Evolutionary conservation across 2,113 vertebrate genomes (phyloP).

Genomic region (Oxyura jamaicensis): DNA sequence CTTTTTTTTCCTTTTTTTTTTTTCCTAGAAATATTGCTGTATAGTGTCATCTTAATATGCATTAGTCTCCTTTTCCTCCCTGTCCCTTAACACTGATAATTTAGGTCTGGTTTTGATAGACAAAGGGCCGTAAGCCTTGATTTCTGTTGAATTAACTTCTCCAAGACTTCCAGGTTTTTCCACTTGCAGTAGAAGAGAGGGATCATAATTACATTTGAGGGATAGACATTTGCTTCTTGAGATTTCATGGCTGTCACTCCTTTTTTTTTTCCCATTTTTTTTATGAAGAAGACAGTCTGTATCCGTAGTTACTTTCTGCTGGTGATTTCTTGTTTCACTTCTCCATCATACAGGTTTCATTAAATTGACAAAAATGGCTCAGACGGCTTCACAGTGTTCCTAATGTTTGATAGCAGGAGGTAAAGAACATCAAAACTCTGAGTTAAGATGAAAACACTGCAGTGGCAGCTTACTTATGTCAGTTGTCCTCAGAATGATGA

Average conservation of each 20-base stretch:
- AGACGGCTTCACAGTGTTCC: neutral
- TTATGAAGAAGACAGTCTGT: neutral
- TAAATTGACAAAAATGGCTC: neutral
- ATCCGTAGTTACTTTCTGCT: neutral
- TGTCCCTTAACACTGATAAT: neutral
- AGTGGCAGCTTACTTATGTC: neutral
- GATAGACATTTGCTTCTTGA: neutral
- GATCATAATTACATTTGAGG: neutral
- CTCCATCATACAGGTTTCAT: neutral
- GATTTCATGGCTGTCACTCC: neutral
- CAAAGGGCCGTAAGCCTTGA: neutral
- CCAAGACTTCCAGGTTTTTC: neutral
- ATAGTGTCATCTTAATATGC: neutral
- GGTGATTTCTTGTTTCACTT: neutral
- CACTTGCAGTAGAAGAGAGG: neutral
- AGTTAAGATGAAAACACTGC: neutral
- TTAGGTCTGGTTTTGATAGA: neutral
- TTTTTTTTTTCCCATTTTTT: neutral
- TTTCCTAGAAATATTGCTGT: neutral
- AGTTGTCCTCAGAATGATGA: neutral
- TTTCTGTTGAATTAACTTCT: neutral
- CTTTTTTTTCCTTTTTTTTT: too few relatives aligned
- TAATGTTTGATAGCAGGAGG: neutral
- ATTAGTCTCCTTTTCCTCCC: neutral
- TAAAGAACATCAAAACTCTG: neutral